Percentiles rank a stretch among this genome's conserved stretches.
phyloP scores from a whole-genome alignment of 1,140 invertebrate genomes.

The Drosophila nigromelanica region DNA sequence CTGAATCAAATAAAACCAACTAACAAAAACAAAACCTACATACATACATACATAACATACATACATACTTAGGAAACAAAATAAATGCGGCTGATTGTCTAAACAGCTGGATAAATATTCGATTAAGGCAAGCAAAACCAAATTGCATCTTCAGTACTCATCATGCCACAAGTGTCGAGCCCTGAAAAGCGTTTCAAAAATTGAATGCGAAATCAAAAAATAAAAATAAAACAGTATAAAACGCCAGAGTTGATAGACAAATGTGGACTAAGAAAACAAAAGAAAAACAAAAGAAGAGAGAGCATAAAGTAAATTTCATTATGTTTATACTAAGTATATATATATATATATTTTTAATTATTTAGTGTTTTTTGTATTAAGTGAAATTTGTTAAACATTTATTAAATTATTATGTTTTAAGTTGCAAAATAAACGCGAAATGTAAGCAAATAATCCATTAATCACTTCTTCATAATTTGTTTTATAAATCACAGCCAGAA shows the following conservation, averaged over 20 bases:
- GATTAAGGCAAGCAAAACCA: slow-evolving; percentile 70
- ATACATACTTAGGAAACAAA: slow-evolving; percentile 60
- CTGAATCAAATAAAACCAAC: slow-evolving; percentile 49
- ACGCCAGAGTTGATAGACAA: slow-evolving; percentile 47
- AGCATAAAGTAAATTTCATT: slow-evolving; percentile 74
- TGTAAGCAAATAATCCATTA: slow-evolving; percentile 62
- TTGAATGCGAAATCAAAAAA: slow-evolving; percentile 65
- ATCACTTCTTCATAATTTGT: slow-evolving; percentile 42
- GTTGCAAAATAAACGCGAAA: slow-evolving; percentile 78
- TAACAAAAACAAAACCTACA: slow-evolving; percentile 37
- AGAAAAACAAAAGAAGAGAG: slow-evolving; percentile 37
- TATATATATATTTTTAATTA: slow-evolving; percentile 79
- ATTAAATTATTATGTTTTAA: slow-evolving; percentile 82
- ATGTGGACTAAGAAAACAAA: slow-evolving; percentile 39
- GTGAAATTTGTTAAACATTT: slow-evolving; percentile 83
- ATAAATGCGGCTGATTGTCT: slow-evolving; percentile 40
- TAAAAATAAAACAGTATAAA: slow-evolving; percentile 44
- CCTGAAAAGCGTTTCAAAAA: slow-evolving; percentile 56
- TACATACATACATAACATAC: slow-evolving; percentile 29
- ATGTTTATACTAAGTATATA: slow-evolving; percentile 81
- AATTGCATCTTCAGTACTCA: slow-evolving; percentile 72
- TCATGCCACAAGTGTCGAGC: slow-evolving; percentile 35
- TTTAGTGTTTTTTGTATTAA: slow-evolving; percentile 82
- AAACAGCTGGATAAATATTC: slow-evolving; percentile 27
- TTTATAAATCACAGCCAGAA: slow-evolving; percentile 19